These are phyloP conservation scores for Cyrtorhinus lividipennis DNA, from an alignment of 1,140 invertebrate species.

Conservation along the genomic window DNA sequence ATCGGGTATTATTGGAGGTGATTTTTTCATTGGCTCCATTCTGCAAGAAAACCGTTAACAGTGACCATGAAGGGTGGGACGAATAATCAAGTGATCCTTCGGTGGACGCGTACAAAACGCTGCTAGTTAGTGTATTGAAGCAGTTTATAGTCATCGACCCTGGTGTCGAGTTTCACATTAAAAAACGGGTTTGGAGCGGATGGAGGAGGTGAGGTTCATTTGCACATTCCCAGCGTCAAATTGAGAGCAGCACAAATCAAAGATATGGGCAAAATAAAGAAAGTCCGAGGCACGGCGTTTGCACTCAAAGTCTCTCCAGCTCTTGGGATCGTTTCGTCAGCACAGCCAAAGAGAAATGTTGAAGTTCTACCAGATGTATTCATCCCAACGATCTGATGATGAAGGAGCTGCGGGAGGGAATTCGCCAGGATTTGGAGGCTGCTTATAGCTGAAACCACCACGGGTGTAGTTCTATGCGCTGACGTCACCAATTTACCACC, in stretches of 20 bases:
- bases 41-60: slow-evolving; percentile 76
- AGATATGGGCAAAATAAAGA: slow-evolving; percentile 83
- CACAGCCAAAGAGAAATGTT: slow-evolving; percentile 75
- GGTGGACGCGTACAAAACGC: slow-evolving; percentile 70
- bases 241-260: slow-evolving; percentile 45
- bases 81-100: slow-evolving; percentile 64
- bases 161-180: slow-evolving; percentile 70
- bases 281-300: slow-evolving; percentile 79
- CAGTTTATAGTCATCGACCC: slow-evolving; percentile 78
- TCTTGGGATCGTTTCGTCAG: slow-evolving; percentile 86
- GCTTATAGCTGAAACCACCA: slow-evolving; percentile 84
- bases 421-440: slow-evolving; percentile 82
- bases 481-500: slow-evolving; percentile 40
- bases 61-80: slow-evolving; percentile 76
- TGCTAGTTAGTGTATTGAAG: slow-evolving; percentile 63
- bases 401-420: slow-evolving; percentile 72
- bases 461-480: slow-evolving; percentile 58
- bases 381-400: slow-evolving; percentile 84
- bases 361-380: slow-evolving; percentile 89
- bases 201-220: slow-evolving; percentile 81
- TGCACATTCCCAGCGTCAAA: slow-evolving; percentile 67
- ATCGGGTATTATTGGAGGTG: slow-evolving; percentile 88
- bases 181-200: slow-evolving; percentile 64
- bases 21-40: slow-evolving; percentile 83
- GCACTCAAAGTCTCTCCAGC: slow-evolving; percentile 79